Evolutionary conservation across 2,113 vertebrate genomes (phyloP).

Genomic region (Lepidothrix coronata): DNA sequence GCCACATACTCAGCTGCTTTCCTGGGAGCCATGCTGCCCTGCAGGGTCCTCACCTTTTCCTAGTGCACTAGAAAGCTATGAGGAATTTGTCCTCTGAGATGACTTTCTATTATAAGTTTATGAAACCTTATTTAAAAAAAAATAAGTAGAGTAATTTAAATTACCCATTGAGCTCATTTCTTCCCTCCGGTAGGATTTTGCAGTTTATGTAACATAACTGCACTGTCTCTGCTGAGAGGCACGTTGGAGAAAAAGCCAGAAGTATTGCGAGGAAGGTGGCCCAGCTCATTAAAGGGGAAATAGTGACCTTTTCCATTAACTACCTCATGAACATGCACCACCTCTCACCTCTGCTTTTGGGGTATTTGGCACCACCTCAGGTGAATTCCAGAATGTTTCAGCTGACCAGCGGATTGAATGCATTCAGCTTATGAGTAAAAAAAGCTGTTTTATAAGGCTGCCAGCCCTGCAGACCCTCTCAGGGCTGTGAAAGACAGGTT

Average conservation of each 20-base stretch:
- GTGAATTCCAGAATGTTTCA: not conserved
- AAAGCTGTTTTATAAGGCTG: conserved; percentile 11
- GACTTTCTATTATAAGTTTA: not conserved
- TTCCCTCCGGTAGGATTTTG: not conserved
- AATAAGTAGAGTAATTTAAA: not conserved
- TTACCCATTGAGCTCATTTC: not conserved
- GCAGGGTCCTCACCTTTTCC: rapidly evolving
- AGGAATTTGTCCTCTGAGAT: not conserved
- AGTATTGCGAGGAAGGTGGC: not conserved
- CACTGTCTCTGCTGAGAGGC: rapidly evolving
- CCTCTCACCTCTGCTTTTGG: not conserved
- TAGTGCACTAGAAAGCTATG: not conserved
- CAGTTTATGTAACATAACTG: not conserved
- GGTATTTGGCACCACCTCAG: not conserved
- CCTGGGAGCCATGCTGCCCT: rapidly evolving
- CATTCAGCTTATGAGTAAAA: not conserved
- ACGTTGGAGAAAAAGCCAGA: rapidly evolving
- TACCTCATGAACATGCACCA: not conserved
- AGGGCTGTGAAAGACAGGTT: conserved; percentile 47
- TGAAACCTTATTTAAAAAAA: not conserved
- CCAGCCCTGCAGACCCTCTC: not conserved
- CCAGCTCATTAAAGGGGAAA: not conserved
- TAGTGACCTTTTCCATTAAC: not conserved
- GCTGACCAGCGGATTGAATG: not conserved
- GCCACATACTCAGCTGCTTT: rapidly evolving